Evolutionary conservation across 2,888 invertebrate genomes (phyloP).

Genomic region (Hirtodrosophila confusa): DNA sequence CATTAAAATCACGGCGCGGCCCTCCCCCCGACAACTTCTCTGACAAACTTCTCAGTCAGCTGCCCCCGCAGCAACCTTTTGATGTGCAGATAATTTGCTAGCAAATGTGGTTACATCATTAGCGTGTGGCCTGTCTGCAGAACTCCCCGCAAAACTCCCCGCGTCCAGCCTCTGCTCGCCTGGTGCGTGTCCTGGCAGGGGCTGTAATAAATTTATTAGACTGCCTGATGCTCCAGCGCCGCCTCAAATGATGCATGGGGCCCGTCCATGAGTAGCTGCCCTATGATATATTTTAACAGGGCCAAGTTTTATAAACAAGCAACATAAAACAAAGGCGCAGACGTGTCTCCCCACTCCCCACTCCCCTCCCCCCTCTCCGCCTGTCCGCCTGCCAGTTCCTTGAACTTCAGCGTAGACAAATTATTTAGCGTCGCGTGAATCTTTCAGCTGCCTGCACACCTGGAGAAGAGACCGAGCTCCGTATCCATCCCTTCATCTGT

Average conservation of each 20-base stretch:
- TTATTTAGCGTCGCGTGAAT: slow-evolving; percentile 65
- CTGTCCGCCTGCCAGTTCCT: slow-evolving; percentile 52
- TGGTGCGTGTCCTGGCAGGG: slow-evolving; percentile 44
- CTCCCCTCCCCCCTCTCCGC: neutral
- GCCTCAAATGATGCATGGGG: slow-evolving; percentile 68
- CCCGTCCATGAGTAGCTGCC: slow-evolving; percentile 34
- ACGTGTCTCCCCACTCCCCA: neutral
- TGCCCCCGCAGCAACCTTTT: slow-evolving; percentile 44
- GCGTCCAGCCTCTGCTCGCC: neutral
- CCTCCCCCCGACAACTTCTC: slow-evolving; percentile 17
- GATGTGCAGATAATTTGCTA: slow-evolving; percentile 76
- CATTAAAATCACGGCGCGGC: slow-evolving; percentile 68
- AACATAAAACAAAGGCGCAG: slow-evolving; percentile 58
- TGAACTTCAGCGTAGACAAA: slow-evolving; percentile 70
- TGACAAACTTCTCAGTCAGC: slow-evolving; percentile 9
- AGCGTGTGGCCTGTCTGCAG: slow-evolving; percentile 50
- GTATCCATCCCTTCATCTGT: neutral
- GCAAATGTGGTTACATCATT: slow-evolving; percentile 81
- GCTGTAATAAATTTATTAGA: slow-evolving; percentile 73
- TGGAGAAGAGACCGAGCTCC: slow-evolving; percentile 11
- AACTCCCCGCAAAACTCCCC: neutral
- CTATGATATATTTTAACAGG: slow-evolving; percentile 47
- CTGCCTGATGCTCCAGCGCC: slow-evolving; percentile 28
- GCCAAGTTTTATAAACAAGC: slow-evolving; percentile 54
- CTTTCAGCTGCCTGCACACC: slow-evolving; percentile 35